Evolutionary conservation across 2,888 invertebrate genomes (phyloP), one percentile per base, ranked within the genome.

Genomic region (Priocnemis perturbator): DNA sequence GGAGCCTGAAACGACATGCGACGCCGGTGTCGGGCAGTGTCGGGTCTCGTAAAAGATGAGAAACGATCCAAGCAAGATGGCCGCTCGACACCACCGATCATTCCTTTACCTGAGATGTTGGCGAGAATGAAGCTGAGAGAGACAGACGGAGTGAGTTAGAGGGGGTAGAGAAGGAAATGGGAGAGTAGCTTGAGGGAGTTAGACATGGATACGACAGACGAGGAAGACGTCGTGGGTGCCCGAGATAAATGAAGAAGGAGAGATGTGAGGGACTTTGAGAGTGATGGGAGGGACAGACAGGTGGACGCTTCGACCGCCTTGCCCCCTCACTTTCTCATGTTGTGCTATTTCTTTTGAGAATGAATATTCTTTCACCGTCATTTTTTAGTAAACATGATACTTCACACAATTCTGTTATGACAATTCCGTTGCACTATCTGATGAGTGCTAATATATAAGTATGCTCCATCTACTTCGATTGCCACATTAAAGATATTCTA

Each of bases 21-120:
- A 77, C 74, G 74, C 72, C 79, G 72, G 65, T 74, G 79, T 73
- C 67, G 74, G 73, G 69, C 79, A 71, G 65, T 74, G 79, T 73
- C 67, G 74, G 73, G 69, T 71, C 78, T 83, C 81, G 77, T 86
- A 83, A 85, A 85, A 86, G 84, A 86, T 85, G 81, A 85, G 81
- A 83, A 84, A 84, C 83, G 81, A 83, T 83, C 77, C 64, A 56
- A 59, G 75, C 78, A 84, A 82, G 76, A 86, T 85, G 84, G 83
- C 81, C 73, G 84, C 61, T 17, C 37, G 48, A 60, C 60, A 76
- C 53, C 53, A 62, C 63, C 76, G 62, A 58, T 67, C 64, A 64
- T 72, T 64, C 56, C 44, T 56, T 30, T 48, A 19, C 56, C 50
- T 57, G 37, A 37, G 58, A 68, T 68, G 60, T 45, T 48, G 47